A percentile compares a stretch with the other conserved stretches of the same genome.
phyloP scores from a whole-genome alignment of 2,888 invertebrate genomes.

The Stenolophus ochropezus region DNA sequence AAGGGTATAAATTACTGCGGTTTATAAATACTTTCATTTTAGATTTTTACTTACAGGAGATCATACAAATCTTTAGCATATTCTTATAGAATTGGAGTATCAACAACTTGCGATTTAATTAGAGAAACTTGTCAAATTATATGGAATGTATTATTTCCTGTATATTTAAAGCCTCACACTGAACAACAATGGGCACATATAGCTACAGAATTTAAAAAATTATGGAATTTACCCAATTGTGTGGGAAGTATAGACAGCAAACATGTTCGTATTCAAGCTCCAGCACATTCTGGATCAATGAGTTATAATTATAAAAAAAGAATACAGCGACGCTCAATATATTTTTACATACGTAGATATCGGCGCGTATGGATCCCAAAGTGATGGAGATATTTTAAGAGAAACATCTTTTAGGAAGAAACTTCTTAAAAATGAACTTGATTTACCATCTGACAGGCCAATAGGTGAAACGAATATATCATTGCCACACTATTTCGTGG shows the following conservation, averaged over 20 bases:
- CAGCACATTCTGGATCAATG: background rate
- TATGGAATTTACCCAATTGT: constrained; percentile 18
- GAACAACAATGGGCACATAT: no score
- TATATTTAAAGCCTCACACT: no score
- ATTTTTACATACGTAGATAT: constrained; percentile 61
- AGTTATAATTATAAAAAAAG: background rate
- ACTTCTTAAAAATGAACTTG: constrained; percentile 60
- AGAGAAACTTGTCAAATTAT: no score
- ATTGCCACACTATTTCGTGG: constrained; percentile 65
- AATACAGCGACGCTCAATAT: background rate
- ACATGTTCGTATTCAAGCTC: constrained; percentile 28
- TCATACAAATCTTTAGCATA: no score
- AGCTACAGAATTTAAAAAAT: constrained; percentile 60
- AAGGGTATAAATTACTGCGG: no score
- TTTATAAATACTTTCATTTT: no score
- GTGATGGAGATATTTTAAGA: constrained; percentile 62
- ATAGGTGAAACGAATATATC: constrained; percentile 63
- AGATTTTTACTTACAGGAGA: no score
- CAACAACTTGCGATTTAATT: no score
- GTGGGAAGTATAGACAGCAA: background rate
- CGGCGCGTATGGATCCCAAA: constrained; percentile 64
- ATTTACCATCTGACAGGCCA: constrained; percentile 63
- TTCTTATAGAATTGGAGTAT: no score
- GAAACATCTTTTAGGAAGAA: constrained; percentile 53
- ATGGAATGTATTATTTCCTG: no score